Percentiles rank a stretch among this genome's conserved stretches.
phyloP scores from a whole-genome alignment of 2,113 vertebrate species.

The Poeciliopsis occidentalis region DNA sequence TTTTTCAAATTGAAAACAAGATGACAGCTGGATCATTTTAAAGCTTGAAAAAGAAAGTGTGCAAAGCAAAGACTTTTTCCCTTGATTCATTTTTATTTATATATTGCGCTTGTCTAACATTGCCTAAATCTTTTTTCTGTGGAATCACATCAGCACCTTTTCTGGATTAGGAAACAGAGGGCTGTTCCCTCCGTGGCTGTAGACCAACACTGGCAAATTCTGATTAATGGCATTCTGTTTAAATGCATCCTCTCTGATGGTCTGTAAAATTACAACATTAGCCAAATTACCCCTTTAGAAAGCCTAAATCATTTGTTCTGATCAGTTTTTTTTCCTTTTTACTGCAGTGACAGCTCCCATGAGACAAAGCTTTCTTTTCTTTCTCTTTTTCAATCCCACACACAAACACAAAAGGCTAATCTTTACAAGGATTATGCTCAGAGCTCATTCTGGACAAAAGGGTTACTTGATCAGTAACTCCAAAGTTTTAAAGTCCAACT shows the following conservation, averaged over 20 bases:
- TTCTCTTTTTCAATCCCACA: constrained; percentile 8
- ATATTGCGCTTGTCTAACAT: not conserved
- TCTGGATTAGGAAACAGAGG: not conserved
- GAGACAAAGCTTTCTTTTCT: constrained; percentile 38
- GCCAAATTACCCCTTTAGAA: constrained; percentile 76
- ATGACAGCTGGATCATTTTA: too few relatives aligned
- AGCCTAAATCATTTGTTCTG: constrained; percentile 71
- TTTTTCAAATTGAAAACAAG: too few relatives aligned
- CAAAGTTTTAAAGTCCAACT: too few relatives aligned
- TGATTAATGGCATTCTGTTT: constrained; percentile 74
- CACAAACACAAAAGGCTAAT: not conserved
- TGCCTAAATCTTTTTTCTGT: not conserved
- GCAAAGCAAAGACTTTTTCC: too few relatives aligned
- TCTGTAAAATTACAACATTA: constrained; percentile 82
- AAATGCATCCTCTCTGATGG: constrained; percentile 77
- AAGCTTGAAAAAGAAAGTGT: too few relatives aligned
- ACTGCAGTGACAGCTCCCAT: constrained; percentile 49
- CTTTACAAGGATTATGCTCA: not conserved
- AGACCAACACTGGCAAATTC: constrained; percentile 59
- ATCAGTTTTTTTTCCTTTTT: constrained; percentile 42
- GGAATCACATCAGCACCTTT: not conserved
- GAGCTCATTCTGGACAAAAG: not conserved
- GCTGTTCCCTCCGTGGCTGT: constrained; percentile 23
- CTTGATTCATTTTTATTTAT: too few relatives aligned
- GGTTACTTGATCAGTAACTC: too few relatives aligned